Base-by-base conservation (phyloP, 2,797 vertebrate genomes). In the Karalla daura region DNA sequence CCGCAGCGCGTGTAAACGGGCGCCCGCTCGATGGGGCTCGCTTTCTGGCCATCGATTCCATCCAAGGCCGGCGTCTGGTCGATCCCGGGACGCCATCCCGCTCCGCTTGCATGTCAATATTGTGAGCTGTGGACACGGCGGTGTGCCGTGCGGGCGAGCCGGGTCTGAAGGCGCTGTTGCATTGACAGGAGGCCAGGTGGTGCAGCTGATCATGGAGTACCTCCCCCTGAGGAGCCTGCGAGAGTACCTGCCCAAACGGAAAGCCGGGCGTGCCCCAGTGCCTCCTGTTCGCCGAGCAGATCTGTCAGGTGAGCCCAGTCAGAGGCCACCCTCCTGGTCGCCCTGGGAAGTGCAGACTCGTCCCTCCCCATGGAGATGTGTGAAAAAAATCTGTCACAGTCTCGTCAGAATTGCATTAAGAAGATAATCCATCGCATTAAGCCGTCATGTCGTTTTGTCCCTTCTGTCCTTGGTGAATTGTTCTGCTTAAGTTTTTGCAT, bases 181-280 rank as follows among this genome's bases (percentile, higher is more conserved):
- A 18, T 40, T 69, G 7, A 51, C 89, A 99, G 97, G 96, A 9
- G 96, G 96, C 46, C 94, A 94, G 81, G 85, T 95, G 2, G 91
- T 98, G 64, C 96, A 98, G 87, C 93, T 99, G 2, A 96, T 99
- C 77, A 99, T 99, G 97, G 97, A 99, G 71, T 99, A 95, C 54
- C 93, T 99, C 37, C 97, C 97, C 0, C 86, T 95, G 50, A 96
- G 97, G 36, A 97, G 96, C 86, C 94, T 99, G 63, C 85, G 93
- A 3, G 96, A 98, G 3, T 97, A 95, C 81, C 85, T 98, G 27
- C 93, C 93, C 46, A 95, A 94, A 54, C 92, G 93, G 63, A 90
- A 71, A 12, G n/a, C 70, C 94, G 2, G 82, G 90, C 28, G 58
- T 95, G 61, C 81, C 91, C 0, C 95, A 95, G 74, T 92, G 93